Evolutionary conservation across 64 coral and sea anemone species (phyloP).

Genomic region (Stichodactyla helianthus): DNA sequence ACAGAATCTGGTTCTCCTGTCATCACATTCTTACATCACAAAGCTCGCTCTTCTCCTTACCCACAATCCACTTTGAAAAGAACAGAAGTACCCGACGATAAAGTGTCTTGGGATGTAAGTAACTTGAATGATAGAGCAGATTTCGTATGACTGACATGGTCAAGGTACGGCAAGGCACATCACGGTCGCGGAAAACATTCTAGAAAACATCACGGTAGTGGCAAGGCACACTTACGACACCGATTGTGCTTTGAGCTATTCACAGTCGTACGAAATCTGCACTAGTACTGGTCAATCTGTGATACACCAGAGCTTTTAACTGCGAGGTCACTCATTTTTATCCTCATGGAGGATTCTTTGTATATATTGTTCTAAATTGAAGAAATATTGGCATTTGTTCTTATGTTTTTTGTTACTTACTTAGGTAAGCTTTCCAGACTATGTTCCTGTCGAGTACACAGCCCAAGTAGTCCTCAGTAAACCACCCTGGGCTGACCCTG

Average conservation of each 20-base stretch:
- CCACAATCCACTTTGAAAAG: slow-evolving; percentile 68
- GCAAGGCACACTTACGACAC: too few relatives aligned
- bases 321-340: too few relatives aligned
- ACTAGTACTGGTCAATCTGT: too few relatives aligned
- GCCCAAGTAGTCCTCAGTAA: slow-evolving; percentile 56
- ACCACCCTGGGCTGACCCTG: slow-evolving; percentile 81
- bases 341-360: background rate
- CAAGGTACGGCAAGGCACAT: too few relatives aligned
- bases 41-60: slow-evolving; percentile 80
- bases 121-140: too few relatives aligned
- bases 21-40: slow-evolving; percentile 67
- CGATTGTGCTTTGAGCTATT: too few relatives aligned
- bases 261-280: too few relatives aligned
- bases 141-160: too few relatives aligned
- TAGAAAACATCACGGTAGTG: too few relatives aligned
- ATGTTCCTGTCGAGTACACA: slow-evolving; percentile 72
- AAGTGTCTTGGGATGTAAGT: slow-evolving; percentile 83
- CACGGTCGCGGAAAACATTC: too few relatives aligned
- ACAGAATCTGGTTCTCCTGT: background rate
- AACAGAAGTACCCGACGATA: slow-evolving; percentile 71
- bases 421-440: slow-evolving; percentile 67
- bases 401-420: background rate
- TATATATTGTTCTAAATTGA: background rate
- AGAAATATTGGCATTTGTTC: background rate
- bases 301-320: too few relatives aligned